phyloP scores from a whole-genome alignment of 2,797 vertebrate species.

The Myoxocephalus aenaeus region DNA sequence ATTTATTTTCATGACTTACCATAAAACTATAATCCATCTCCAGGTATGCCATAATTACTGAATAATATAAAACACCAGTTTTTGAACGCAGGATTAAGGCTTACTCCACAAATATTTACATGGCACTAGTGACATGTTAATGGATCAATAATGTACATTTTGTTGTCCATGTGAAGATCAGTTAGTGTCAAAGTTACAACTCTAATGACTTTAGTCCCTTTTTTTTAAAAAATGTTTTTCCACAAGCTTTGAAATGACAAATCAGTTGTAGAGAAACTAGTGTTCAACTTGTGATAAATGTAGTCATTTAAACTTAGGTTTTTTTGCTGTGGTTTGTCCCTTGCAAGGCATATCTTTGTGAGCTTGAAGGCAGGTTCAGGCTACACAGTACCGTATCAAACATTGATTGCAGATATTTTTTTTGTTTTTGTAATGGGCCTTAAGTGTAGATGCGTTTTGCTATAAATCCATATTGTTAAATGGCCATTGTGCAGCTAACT shows the following conservation, averaged over 20 bases:
- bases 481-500: accelerated
- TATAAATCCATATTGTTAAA: accelerated
- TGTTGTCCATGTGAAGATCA: too few relatives aligned
- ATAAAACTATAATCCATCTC: too few relatives aligned
- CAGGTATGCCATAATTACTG: neutral
- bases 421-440: too few relatives aligned
- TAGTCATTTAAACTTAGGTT: too few relatives aligned
- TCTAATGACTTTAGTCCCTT: neutral
- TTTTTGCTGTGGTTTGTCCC: neutral
- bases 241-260: too few relatives aligned
- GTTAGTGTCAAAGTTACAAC: too few relatives aligned
- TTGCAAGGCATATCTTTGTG: accelerated
- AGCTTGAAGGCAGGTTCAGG: too few relatives aligned
- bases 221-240: neutral
- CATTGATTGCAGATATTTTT: neutral
- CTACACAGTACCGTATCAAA: neutral
- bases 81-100: neutral
- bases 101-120: neutral
- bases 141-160: too few relatives aligned
- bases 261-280: too few relatives aligned
- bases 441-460: neutral
- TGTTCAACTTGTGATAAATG: too few relatives aligned
- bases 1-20: too few relatives aligned
- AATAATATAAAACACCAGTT: neutral
- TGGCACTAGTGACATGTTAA: too few relatives aligned